Evolutionary conservation across 2,888 invertebrate genomes (phyloP).

Genomic region (Corbicula japonica): DNA sequence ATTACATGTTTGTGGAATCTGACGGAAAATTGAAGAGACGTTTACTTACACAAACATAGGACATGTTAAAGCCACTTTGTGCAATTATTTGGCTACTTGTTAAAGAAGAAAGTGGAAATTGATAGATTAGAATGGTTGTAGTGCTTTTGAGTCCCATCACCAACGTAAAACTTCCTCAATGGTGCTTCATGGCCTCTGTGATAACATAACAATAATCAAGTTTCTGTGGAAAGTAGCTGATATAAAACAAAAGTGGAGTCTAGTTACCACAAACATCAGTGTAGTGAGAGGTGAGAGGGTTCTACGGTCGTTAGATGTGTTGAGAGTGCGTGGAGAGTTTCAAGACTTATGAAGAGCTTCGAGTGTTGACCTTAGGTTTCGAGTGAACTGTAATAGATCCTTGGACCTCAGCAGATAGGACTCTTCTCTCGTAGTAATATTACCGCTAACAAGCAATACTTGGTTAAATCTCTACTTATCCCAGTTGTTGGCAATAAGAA

Average conservation of each 20-base stretch:
- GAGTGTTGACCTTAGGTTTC: conserved; percentile 48
- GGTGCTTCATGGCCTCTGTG: conserved; percentile 29
- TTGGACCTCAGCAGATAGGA: conserved; percentile 40
- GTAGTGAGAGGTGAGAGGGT: conserved; percentile 48
- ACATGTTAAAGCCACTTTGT: conserved; percentile 35
- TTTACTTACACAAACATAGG: conserved; percentile 38
- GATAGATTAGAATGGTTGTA: conserved; percentile 60
- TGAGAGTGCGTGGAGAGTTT: conserved; percentile 30
- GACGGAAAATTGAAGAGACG: conserved; percentile 30
- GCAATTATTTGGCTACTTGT: conserved; percentile 45
- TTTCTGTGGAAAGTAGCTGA: conserved; percentile 60
- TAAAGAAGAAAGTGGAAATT: conserved; percentile 29
- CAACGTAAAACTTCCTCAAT: conserved; percentile 44
- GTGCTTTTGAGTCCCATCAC: conserved; percentile 56
- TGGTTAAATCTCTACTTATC: conserved; percentile 48
- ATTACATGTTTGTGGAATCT: conserved; percentile 19
- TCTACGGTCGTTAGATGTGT: conserved; percentile 28
- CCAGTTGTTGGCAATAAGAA: conserved; percentile 40
- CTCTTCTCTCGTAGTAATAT: conserved; percentile 32
- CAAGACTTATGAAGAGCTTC: conserved; percentile 14
- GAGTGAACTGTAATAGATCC: conserved; percentile 55
- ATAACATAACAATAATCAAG: conserved; percentile 60
- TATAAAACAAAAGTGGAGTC: conserved; percentile 54
- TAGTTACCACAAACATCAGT: conserved; percentile 47
- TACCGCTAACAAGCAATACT: conserved; percentile 40